Evolutionary conservation across 2,113 vertebrate species (phyloP).

Genomic region (Cnemophilus loriae): DNA sequence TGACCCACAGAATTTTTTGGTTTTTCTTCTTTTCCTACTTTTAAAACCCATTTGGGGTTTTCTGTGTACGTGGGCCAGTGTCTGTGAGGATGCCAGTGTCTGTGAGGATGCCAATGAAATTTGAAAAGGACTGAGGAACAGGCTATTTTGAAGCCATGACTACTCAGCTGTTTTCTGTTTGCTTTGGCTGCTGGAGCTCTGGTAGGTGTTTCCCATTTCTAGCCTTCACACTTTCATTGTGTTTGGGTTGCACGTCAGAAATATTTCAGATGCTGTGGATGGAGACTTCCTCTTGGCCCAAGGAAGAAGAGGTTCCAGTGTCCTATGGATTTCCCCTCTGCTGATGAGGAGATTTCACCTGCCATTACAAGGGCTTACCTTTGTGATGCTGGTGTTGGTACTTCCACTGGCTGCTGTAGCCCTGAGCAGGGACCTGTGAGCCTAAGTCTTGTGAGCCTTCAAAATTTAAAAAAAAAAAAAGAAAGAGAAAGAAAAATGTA

Average conservation of each 20-base stretch:
- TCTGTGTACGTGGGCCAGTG: not conserved
- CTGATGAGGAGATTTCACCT: not conserved
- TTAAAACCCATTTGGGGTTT: not conserved
- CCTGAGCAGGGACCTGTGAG: not conserved
- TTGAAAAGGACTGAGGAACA: not conserved
- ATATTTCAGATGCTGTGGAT: not conserved
- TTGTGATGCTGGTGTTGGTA: not conserved
- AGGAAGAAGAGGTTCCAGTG: not conserved
- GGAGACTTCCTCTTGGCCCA: not conserved
- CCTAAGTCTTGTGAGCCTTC: not conserved
- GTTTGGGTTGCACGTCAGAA: not conserved
- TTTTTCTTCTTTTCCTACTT: not conserved
- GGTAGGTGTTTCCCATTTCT: constrained; percentile 12
- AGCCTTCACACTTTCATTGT: constrained; percentile 3
- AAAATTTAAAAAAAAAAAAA: not conserved
- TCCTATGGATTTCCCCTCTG: not conserved
- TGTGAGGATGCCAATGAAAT: not conserved
- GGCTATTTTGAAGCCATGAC: not conserved
- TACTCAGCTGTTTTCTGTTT: not conserved
- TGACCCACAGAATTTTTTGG: not conserved
- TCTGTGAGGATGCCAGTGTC: not conserved
- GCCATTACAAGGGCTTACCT: not conserved
- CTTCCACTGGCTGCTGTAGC: not conserved
- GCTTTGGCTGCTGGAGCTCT: constrained; percentile 1
- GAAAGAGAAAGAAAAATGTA: not conserved